These are phyloP conservation scores for Thripadectes ignobilis DNA, from an alignment of 2,797 vertebrate genomes.

Conservation along the genomic window DNA sequence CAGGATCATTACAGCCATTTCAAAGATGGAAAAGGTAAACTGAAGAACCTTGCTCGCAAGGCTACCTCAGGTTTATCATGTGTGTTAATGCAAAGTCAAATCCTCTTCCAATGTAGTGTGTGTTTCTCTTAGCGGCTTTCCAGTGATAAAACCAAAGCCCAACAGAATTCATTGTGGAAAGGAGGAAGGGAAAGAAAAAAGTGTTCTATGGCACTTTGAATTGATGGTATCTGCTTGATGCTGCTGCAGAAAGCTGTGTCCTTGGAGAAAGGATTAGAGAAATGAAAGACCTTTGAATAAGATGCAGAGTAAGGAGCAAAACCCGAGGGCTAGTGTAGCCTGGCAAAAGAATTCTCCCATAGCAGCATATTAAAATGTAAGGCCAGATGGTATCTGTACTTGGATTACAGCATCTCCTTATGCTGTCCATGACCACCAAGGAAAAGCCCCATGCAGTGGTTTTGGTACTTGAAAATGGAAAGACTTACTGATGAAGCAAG, in stretches of 20 bases:
- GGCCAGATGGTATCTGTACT: not conserved
- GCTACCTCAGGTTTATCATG: not conserved
- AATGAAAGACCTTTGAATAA: not conserved
- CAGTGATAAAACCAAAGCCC: not conserved
- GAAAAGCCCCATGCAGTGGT: not conserved
- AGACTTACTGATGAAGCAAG: not conserved
- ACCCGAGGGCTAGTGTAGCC: not conserved
- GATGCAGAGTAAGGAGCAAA: not conserved
- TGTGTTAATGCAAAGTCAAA: not conserved
- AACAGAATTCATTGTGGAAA: not conserved
- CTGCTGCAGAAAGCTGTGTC: not conserved
- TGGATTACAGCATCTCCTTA: not conserved
- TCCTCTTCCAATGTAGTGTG: not conserved
- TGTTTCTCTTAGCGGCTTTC: not conserved
- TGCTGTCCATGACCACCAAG: not conserved
- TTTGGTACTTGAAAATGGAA: not conserved
- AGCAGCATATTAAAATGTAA: not conserved
- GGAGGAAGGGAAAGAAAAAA: not conserved
- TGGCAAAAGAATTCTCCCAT: not conserved
- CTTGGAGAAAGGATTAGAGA: not conserved
- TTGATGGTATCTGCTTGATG: not conserved
- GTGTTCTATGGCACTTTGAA: not conserved
- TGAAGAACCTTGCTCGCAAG: not conserved
- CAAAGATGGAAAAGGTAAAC: not conserved
- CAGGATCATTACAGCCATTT: not conserved